phyloP scores from a whole-genome alignment of 2,888 invertebrate genomes.

The Azorinus chamasolen region DNA sequence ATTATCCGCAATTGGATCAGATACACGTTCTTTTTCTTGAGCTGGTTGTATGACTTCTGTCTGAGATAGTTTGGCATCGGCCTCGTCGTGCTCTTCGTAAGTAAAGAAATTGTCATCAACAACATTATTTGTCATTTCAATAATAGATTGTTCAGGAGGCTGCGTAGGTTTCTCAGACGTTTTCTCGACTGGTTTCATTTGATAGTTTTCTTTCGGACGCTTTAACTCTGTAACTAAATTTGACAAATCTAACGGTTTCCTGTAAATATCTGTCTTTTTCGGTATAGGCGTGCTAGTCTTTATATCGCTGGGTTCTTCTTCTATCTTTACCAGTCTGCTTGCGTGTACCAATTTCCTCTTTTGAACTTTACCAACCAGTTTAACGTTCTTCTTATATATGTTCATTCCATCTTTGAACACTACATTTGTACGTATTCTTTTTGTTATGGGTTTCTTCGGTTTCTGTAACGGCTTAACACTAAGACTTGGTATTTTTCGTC shows the following conservation, averaged over 20 bases:
- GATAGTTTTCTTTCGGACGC: constrained; percentile 11
- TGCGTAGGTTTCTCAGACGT: neutral
- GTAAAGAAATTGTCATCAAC: constrained; percentile 51
- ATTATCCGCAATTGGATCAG: constrained; percentile 12
- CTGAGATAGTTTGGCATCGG: neutral
- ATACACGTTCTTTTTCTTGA: neutral
- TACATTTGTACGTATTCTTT: constrained; percentile 14
- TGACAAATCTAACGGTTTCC: neutral
- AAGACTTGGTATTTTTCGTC: neutral
- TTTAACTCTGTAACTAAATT: constrained; percentile 23
- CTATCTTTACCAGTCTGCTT: too few relatives aligned
- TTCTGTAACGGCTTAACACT: constrained; percentile 14
- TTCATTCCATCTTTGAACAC: constrained; percentile 36
- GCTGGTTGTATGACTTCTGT: neutral
- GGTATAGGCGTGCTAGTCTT: neutral
- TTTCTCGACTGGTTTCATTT: neutral
- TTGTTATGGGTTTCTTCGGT: neutral
- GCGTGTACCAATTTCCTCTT: constrained; percentile 17
- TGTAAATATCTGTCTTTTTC: neutral
- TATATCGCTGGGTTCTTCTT: neutral
- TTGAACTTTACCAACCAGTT: constrained; percentile 40
- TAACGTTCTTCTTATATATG: constrained; percentile 46
- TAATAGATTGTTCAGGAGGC: neutral
- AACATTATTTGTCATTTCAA: constrained; percentile 3
- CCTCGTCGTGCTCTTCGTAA: constrained; percentile 31